phyloP scores from a whole-genome alignment of 2,888 invertebrate species.

The Cephus sareptanus region DNA sequence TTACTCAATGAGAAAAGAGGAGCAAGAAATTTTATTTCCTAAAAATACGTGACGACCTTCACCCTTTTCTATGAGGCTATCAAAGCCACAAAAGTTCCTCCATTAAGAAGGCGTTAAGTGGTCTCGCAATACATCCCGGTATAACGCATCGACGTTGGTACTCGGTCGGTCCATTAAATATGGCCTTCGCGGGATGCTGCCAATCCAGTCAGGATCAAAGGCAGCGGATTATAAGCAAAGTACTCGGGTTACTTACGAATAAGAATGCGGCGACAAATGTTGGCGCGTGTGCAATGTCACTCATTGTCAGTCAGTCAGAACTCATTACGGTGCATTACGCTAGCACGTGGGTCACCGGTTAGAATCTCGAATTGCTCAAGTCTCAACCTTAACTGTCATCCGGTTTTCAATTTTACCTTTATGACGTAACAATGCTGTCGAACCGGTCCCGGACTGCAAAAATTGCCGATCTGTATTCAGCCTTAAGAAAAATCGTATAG shows the following conservation, averaged over 20 bases:
- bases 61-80: not conserved
- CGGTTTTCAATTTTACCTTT: not conserved
- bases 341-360: not conserved
- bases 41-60: not conserved
- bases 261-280: conserved; percentile 3
- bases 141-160: not conserved
- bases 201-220: not conserved
- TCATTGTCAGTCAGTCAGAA: not conserved
- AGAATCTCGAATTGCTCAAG: not conserved
- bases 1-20: not conserved
- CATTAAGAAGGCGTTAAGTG: conserved; percentile 4
- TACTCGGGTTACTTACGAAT: not conserved
- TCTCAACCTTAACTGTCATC: not conserved
- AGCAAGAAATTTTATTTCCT: not conserved
- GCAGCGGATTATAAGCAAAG: not conserved
- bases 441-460: not conserved
- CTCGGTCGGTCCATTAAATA: conserved; percentile 2
- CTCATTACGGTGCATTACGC: not conserved
- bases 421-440: not conserved
- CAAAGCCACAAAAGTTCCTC: not conserved
- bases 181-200: not conserved
- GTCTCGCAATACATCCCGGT: conserved; percentile 1
- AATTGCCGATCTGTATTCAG: not conserved
- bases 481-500: not conserved
- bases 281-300: conserved; percentile 2